Percentiles rank a stretch among this genome's conserved stretches.
These are phyloP conservation scores for Morpho achilles DNA, from an alignment of 2,888 invertebrate species.

Conservation along the genomic window DNA sequence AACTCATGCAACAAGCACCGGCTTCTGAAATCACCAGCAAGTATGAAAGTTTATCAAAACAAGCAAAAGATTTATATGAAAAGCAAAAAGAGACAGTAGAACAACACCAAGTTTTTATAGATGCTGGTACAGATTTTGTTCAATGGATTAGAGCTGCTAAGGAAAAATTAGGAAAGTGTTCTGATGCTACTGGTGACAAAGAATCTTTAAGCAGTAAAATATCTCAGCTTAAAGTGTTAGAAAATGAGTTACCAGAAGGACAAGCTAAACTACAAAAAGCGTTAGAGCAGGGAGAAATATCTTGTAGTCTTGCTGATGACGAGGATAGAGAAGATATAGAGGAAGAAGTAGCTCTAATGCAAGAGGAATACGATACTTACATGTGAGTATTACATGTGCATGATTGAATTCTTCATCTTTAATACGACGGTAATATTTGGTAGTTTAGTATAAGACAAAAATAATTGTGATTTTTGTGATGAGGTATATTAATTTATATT, in stretches of 20 bases:
- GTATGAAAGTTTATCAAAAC: constrained; percentile 93
- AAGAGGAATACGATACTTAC: constrained; percentile 93
- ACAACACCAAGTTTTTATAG: constrained; percentile 94
- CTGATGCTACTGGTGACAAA: constrained; percentile 94
- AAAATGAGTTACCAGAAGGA: constrained; percentile 90
- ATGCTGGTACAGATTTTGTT: constrained; percentile 93
- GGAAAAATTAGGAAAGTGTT: constrained; percentile 93
- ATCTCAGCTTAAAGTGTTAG: constrained; percentile 90
- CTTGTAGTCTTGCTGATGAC: constrained; percentile 90
- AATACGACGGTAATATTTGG: too few species aligned
- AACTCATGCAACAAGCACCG: constrained; percentile 93
- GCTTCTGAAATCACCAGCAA: constrained; percentile 95
- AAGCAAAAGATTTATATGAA: constrained; percentile 93
- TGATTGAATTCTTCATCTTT: too few species aligned
- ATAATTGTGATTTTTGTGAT: too few species aligned
- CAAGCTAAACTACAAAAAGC: constrained; percentile 90
- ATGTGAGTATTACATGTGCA: constrained; percentile 73
- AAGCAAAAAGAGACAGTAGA: constrained; percentile 94
- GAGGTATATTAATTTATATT: too few species aligned
- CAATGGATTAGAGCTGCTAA: constrained; percentile 96
- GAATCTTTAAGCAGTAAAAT: constrained; percentile 92
- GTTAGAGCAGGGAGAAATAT: constrained; percentile 90
- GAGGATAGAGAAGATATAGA: constrained; percentile 95
- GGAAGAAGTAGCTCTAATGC: constrained; percentile 93
- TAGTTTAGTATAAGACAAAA: too few species aligned